These are phyloP conservation scores for Aquatica leii DNA, from an alignment of 2,888 invertebrate species.

Conservation along the genomic window DNA sequence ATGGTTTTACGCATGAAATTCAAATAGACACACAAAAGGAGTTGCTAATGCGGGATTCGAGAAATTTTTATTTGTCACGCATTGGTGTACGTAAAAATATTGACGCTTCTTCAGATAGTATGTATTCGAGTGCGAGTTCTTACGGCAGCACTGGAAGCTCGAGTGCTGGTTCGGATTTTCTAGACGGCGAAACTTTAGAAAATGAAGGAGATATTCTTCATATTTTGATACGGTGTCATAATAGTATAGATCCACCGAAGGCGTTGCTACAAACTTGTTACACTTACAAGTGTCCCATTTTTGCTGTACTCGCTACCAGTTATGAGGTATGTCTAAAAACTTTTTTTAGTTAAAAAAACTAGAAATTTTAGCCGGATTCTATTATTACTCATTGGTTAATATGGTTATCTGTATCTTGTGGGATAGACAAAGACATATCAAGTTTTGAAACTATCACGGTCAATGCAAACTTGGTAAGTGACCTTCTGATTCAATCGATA, in stretches of 20 bases:
- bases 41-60: conserved; percentile 54
- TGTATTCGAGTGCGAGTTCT: conserved; percentile 39
- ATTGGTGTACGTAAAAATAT: conserved; percentile 52
- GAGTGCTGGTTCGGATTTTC: conserved; percentile 60
- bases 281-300: conserved; percentile 66
- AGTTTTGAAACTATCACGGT: conserved; percentile 40
- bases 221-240: conserved; percentile 71
- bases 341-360: neutral
- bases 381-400: conserved; percentile 69
- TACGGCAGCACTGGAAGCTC: conserved; percentile 55
- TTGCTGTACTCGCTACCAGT: conserved; percentile 73
- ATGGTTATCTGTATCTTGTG: conserved; percentile 62
- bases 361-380: conserved; percentile 66
- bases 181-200: conserved; percentile 42
- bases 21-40: conserved; percentile 49
- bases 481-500: conserved; percentile 65
- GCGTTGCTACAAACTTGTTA: conserved; percentile 69
- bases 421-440: conserved; percentile 36
- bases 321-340: conserved; percentile 66
- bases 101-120: conserved; percentile 19
- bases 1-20: conserved; percentile 57
- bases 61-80: conserved; percentile 56
- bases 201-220: conserved; percentile 65
- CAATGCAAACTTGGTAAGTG: conserved; percentile 45
- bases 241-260: conserved; percentile 74